Evolutionary conservation across 1,140 invertebrate species (phyloP), one percentile per base, ranked within the genome.

Genomic region (Pogonomyrmex californicus): DNA sequence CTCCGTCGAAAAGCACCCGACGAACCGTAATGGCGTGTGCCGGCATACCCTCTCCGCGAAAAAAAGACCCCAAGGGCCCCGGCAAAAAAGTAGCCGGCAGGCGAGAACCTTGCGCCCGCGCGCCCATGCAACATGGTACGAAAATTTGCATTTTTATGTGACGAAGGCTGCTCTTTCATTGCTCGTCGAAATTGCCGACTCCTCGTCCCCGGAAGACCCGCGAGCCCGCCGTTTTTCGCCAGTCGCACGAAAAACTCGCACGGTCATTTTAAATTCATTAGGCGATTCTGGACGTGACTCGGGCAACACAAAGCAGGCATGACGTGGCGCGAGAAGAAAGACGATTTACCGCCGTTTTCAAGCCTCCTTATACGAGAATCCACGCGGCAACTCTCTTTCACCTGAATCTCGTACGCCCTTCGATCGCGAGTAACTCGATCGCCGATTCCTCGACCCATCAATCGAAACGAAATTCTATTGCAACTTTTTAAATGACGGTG

Each of bases 191-290:
- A 76, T 87, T 79, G 30, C 79, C 66, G 33, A 49, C 76, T 65
- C 60, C 36, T 51, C 54, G 44, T 77, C 60, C 62, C 58, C 44
- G 51, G 77, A 76, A 83, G 86, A 17, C n/a, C 33, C n/a, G 47
- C 44, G 23, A 47, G 36, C 17, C 17, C 68, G 10, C 47, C 44
- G 66, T 77, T 71, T 62, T 75, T 70, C 77, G 62, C 60, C 68
- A 49, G 60, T 60, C 51, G 71, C 23, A 81, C 68, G 87, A 91
- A 92, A 92, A 91, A 92, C 86, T 51, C 62, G 87, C 87, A 89
- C 89, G 86, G 87, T 92, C 88, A 91, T 92, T 93, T 90, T 91
- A 93, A 93, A 93, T 93, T 93, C 93, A 93, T 93, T 93, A 93
- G 91, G 47, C 78, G 71, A 88, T 91, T 88, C 82, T 89, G 82